Conservation (phyloP, 2,797 vertebrate species). For the Morus bassanus region DNA sequence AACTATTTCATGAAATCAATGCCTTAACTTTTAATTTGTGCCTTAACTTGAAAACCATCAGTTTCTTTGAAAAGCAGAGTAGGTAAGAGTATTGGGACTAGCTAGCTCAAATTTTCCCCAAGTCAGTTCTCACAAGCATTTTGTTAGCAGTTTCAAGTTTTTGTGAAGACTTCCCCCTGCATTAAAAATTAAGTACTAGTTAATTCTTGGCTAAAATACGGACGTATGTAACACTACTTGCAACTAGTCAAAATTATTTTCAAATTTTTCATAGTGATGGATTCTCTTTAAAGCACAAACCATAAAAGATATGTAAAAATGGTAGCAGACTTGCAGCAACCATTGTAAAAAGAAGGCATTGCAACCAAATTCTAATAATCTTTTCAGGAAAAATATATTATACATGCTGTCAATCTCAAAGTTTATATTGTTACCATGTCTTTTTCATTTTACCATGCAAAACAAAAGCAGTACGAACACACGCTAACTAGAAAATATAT, state of each 20-base stretch:
- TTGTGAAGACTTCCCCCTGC: neutral
- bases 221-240: neutral
- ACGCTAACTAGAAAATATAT: neutral
- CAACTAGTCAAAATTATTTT: neutral
- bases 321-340: neutral
- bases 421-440: neutral
- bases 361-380: neutral
- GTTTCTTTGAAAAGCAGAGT: neutral
- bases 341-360: neutral
- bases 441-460: neutral
- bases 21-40: neutral
- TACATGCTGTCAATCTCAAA: neutral
- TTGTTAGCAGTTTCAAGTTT: neutral
- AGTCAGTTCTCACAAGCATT: neutral
- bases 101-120: neutral
- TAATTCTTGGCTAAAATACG: neutral
- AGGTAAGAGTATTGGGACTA: neutral
- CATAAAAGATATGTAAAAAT: neutral
- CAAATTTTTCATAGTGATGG: neutral
- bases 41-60: slow-evolving; percentile 11
- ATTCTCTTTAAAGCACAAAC: slow-evolving; percentile 42
- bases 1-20: neutral
- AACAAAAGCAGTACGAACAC: neutral
- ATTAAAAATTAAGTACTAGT: neutral
- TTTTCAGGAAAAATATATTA: neutral